Percentiles rank a stretch among this genome's conserved stretches.
phyloP scores from a whole-genome alignment of 2,888 invertebrate genomes.

The Alloscopus bannaensis region DNA sequence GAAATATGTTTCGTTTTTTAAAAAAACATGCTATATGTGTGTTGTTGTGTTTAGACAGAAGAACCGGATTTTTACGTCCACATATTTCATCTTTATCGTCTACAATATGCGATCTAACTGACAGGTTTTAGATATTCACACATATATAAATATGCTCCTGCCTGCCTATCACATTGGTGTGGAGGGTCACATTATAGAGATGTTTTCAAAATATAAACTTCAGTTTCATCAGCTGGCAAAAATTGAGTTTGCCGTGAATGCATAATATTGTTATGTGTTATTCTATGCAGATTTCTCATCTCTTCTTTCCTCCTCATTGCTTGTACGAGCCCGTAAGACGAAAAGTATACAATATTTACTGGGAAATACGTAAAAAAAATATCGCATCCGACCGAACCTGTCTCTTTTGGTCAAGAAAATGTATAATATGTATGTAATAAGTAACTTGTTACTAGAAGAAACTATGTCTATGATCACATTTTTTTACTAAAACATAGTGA shows the following conservation, averaged over 20 bases:
- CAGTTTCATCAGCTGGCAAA: slow-evolving; percentile 35
- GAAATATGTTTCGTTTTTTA: not conserved
- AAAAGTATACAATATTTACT: not conserved
- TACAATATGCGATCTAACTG: slow-evolving; percentile 45
- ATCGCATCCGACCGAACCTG: no score
- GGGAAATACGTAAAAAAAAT: not conserved
- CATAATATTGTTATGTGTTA: slow-evolving; percentile 16
- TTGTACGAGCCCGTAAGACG: not conserved
- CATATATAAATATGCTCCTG: slow-evolving; percentile 32
- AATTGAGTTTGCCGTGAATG: slow-evolving; percentile 32
- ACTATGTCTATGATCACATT: no score
- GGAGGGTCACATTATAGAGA: no score
- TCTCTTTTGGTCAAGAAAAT: no score
- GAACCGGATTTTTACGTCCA: slow-evolving; percentile 54
- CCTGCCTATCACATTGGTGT: no score
- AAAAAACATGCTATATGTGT: slow-evolving; percentile 10
- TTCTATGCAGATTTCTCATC: slow-evolving; percentile 14
- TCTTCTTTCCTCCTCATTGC: not conserved
- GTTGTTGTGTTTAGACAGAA: slow-evolving; percentile 1
- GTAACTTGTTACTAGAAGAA: no score
- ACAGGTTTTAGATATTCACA: slow-evolving; percentile 50
- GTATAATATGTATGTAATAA: no score
- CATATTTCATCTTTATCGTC: slow-evolving; percentile 56
- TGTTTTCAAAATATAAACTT: no score
- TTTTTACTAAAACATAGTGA: no score